Conservation (phyloP, 1,140 invertebrate genomes). For the Scaptodrosophila lebanonensis region DNA sequence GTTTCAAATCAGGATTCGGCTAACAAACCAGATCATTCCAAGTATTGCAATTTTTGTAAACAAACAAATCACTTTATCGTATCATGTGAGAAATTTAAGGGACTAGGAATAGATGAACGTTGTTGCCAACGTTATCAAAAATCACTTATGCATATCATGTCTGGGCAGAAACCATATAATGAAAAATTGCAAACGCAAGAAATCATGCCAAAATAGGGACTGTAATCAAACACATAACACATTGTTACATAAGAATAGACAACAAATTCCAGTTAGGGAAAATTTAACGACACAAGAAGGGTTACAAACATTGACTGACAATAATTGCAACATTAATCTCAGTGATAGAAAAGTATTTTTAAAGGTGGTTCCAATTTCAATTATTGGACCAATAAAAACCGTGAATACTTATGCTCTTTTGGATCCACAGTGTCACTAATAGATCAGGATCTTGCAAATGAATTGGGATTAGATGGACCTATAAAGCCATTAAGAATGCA, state of each 20-base stretch:
- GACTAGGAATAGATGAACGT: constrained; percentile 2
- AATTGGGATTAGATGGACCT: constrained; percentile 7
- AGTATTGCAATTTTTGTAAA: constrained; percentile 18
- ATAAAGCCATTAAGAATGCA: constrained; percentile 10
- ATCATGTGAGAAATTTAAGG: constrained; percentile 9
- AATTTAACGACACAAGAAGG: neutral
- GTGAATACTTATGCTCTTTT: constrained; percentile 8
- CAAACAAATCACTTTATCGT: constrained; percentile 3
- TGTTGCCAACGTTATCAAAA: constrained; percentile 1
- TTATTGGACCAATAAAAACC: constrained; percentile 2
- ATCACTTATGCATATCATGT: constrained; percentile 6
- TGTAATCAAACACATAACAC: constrained; percentile 1
- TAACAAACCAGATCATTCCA: neutral
- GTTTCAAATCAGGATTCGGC: constrained; percentile 8
- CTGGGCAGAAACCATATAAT: constrained; percentile 2
- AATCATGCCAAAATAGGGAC: neutral
- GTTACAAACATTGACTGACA: neutral
- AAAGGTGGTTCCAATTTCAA: constrained; percentile 5
- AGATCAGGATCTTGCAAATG: constrained; percentile 12
- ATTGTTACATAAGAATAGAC: constrained; percentile 16
- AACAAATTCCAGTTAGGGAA: neutral
- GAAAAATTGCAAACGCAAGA: constrained; percentile 12
- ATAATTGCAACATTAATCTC: constrained; percentile 11
- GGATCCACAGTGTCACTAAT: constrained; percentile 15
- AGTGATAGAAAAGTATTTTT: constrained; percentile 4